Conservation (phyloP, 1,140 invertebrate genomes). For the Achatina immaculata region DNA sequence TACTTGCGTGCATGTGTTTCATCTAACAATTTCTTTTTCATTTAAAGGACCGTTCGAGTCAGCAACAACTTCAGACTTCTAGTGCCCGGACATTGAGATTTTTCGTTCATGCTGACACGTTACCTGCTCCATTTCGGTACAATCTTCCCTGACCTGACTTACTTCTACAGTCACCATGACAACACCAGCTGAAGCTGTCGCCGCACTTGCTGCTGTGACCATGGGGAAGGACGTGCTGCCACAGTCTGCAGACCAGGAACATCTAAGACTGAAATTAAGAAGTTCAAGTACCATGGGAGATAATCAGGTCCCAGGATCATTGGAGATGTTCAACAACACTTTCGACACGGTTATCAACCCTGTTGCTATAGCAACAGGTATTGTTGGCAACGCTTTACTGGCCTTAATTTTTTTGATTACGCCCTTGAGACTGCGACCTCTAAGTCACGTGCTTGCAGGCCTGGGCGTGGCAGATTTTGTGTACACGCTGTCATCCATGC, state of each 20-base stretch:
- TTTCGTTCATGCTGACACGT: no score
- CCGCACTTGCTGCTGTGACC: background rate
- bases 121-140: background rate
- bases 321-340: conserved; percentile 4
- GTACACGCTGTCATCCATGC: background rate
- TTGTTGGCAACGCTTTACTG: conserved; percentile 31
- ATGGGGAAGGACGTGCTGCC: background rate
- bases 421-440: conserved; percentile 10
- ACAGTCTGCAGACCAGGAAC: background rate
- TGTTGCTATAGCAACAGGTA: conserved; percentile 3
- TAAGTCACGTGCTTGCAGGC: conserved; percentile 13
- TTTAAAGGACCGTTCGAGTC: no score
- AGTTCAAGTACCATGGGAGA: background rate
- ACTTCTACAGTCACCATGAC: background rate
- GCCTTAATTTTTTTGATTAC: conserved; percentile 20
- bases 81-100: no score
- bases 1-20: no score
- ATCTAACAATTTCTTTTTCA: no score
- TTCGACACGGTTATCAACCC: conserved; percentile 21
- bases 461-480: conserved; percentile 17
- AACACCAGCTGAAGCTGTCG: background rate
- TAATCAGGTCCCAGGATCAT: background rate
- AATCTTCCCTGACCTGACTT: background rate
- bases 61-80: no score
- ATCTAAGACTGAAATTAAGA: no score